A percentile compares a stretch with the other conserved stretches of the same genome.
Evolutionary conservation across 2,888 invertebrate species (phyloP).

Genomic region (Dryocosmus kuriphilus): DNA sequence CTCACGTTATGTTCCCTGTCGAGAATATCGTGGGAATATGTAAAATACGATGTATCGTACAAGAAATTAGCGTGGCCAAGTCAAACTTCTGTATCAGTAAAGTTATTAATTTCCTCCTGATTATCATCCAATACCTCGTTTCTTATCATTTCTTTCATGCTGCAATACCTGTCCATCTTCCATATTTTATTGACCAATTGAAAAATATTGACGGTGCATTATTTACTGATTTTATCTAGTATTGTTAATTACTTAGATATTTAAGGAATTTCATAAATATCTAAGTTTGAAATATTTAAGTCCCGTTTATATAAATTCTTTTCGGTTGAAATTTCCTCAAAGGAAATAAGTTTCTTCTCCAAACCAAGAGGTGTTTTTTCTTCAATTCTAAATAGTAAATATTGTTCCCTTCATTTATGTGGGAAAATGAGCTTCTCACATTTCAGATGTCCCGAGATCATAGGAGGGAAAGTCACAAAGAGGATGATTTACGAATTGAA

Average conservation of each 20-base stretch:
- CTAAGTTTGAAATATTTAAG: too few relatives aligned
- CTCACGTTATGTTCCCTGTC: not conserved
- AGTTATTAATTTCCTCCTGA: not conserved
- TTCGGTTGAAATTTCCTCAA: not conserved
- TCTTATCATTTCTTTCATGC: conserved; percentile 1
- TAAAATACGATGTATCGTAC: not conserved
- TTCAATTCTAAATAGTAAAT: not conserved
- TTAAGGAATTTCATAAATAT: too few relatives aligned
- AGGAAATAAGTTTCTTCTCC: not conserved
- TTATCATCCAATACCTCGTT: not conserved
- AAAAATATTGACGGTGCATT: not conserved
- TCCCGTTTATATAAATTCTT: not conserved
- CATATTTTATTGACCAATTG: not conserved
- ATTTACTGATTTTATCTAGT: too few relatives aligned
- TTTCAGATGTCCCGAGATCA: not conserved
- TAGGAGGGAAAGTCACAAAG: conserved; percentile 16
- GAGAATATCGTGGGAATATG: conserved; percentile 24
- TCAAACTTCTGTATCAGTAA: conserved; percentile 11
- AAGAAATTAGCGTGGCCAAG: conserved; percentile 8
- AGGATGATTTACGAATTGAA: conserved; percentile 6
- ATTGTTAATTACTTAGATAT: too few relatives aligned
- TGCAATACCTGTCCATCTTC: not conserved
- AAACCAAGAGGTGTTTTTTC: not conserved
- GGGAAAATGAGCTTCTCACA: not conserved
- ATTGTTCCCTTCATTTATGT: not conserved